Conservation (phyloP, 2,888 invertebrate genomes). For the Harpagoxenus sublaevis region DNA sequence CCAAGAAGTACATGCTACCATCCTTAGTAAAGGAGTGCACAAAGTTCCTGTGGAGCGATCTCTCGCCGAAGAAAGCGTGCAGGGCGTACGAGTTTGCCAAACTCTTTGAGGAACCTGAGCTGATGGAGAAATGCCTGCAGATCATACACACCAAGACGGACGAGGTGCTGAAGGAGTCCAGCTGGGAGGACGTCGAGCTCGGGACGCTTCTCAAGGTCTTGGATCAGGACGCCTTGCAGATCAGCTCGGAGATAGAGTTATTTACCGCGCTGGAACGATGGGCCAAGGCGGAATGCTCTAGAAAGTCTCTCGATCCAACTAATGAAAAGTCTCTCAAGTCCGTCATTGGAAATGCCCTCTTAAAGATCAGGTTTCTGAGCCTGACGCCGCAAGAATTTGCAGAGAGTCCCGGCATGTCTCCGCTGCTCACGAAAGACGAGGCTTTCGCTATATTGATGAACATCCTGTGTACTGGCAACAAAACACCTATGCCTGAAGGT, state of each 20-base stretch:
- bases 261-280: slow-evolving; percentile 92
- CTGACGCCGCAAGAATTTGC: slow-evolving; percentile 94
- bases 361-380: slow-evolving; percentile 93
- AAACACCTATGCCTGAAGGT: slow-evolving; percentile 91
- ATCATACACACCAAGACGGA: slow-evolving; percentile 93
- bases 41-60: slow-evolving; percentile 93
- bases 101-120: slow-evolving; percentile 93
- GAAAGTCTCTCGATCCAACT: slow-evolving; percentile 85
- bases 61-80: slow-evolving; percentile 93
- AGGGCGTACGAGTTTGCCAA: slow-evolving; percentile 95
- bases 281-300: slow-evolving; percentile 88
- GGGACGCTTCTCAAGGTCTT: slow-evolving; percentile 92
- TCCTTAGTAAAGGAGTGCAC: slow-evolving; percentile 94
- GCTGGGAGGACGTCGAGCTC: slow-evolving; percentile 93
- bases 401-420: slow-evolving; percentile 92
- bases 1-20: slow-evolving; percentile 95
- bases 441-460: slow-evolving; percentile 94
- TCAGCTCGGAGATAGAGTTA: slow-evolving; percentile 92
- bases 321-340: slow-evolving; percentile 80
- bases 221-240: slow-evolving; percentile 91
- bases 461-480: slow-evolving; percentile 91
- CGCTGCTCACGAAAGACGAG: slow-evolving; percentile 92
- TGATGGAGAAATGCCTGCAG: slow-evolving; percentile 94
- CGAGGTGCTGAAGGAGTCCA: slow-evolving; percentile 91
- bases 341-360: slow-evolving; percentile 88